A percentile compares a stretch with the other conserved stretches of the same genome.
Evolutionary conservation across 2,113 vertebrate species (phyloP).

Genomic region (Entelurus aequoreus): DNA sequence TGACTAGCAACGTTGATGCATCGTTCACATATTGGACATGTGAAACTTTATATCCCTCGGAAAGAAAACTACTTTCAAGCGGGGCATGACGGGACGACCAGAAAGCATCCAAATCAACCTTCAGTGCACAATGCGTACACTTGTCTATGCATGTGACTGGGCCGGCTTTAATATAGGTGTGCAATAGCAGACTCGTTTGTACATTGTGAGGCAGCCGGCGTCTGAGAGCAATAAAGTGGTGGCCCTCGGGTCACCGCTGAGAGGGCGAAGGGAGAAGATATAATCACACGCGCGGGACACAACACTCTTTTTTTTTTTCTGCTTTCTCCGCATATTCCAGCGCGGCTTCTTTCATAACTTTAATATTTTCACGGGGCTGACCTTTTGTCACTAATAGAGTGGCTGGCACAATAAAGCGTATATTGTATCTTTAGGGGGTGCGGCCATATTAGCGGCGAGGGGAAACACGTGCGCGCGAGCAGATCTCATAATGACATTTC

Average conservation of each 20-base stretch:
- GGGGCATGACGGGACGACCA: not conserved
- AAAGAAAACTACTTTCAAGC: not conserved
- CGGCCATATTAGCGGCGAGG: constrained; percentile 58
- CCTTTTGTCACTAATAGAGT: constrained; percentile 83
- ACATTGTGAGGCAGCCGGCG: constrained; percentile 74
- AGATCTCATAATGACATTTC: constrained; percentile 63
- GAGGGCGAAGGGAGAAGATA: constrained; percentile 77
- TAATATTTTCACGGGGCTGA: constrained; percentile 78
- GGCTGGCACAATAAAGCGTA: constrained; percentile 71
- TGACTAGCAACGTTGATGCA: constrained; percentile 27
- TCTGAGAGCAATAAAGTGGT: constrained; percentile 80
- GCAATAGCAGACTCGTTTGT: constrained; percentile 80
- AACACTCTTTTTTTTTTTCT: constrained; percentile 75
- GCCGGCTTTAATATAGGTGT: constrained; percentile 73
- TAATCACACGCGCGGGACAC: constrained; percentile 79
- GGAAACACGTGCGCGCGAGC: constrained; percentile 51
- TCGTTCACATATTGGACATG: constrained; percentile 52
- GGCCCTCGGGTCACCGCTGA: constrained; percentile 73
- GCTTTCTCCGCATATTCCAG: constrained; percentile 77
- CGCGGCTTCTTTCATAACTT: constrained; percentile 72
- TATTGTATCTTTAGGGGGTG: constrained; percentile 81
- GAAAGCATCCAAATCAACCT: constrained; percentile 28
- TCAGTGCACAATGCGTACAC: constrained; percentile 5
- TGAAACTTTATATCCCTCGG: not conserved
- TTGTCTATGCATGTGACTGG: constrained; percentile 27